These are phyloP conservation scores for Meriones unguiculatus DNA, from an alignment of 2,113 vertebrate species.

Conservation along the genomic window DNA sequence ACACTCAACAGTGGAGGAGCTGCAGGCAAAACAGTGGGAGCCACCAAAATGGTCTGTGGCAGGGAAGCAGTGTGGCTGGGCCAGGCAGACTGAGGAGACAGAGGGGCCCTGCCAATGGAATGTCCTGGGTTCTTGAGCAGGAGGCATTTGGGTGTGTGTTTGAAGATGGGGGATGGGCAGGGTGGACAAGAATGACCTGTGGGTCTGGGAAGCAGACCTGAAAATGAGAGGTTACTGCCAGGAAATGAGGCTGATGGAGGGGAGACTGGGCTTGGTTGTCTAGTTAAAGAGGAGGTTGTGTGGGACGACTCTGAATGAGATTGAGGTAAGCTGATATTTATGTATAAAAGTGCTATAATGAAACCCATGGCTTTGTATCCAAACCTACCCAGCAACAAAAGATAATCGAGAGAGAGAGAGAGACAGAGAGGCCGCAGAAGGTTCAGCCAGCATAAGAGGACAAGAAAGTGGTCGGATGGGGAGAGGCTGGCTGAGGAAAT, in stretches of 20 bases:
- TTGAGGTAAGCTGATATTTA: not conserved
- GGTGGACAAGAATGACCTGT: not conserved
- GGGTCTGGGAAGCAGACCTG: not conserved
- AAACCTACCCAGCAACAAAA: not conserved
- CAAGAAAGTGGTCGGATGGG: not conserved
- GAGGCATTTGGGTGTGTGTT: not conserved
- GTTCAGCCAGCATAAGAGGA: not conserved
- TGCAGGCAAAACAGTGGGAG: not conserved
- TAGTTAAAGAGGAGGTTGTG: not conserved
- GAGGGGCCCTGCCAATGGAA: not conserved
- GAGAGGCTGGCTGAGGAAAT: not conserved
- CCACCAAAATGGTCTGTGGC: not conserved
- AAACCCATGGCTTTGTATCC: not conserved
- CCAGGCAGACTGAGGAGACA: not conserved
- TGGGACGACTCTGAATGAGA: not conserved
- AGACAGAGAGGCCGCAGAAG: not conserved
- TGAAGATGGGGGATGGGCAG: too few species aligned
- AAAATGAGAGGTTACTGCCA: not conserved
- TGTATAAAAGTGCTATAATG: not conserved
- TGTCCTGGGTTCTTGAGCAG: not conserved
- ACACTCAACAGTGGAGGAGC: rapidly evolving
- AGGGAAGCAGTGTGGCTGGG: not conserved
- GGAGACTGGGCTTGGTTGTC: too few species aligned
- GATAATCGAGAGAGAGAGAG: not conserved
- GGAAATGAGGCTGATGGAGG: not conserved